Evolutionary conservation across 92 coral and sea anemone species (phyloP).

Genomic region (Isaurus tuberculatus): DNA sequence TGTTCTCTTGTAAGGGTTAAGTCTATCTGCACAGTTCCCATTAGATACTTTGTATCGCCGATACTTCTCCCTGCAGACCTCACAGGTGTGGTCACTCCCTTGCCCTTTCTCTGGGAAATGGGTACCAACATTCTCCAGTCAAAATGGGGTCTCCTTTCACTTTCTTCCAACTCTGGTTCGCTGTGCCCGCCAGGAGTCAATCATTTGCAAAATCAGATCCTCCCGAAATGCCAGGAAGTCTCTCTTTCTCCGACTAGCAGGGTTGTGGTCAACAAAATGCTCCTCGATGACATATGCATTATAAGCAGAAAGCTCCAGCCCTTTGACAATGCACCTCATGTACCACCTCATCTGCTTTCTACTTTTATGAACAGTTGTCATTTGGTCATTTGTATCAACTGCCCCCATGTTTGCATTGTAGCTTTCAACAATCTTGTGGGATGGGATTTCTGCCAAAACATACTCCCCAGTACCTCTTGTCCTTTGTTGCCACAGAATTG

Average conservation of each 20-base stretch:
- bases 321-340: constrained; percentile 48
- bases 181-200: constrained; percentile 45
- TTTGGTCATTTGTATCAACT: constrained; percentile 44
- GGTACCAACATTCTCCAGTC: constrained; percentile 49
- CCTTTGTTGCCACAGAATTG: constrained; percentile 44
- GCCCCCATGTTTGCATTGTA: constrained; percentile 60
- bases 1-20: constrained; percentile 38
- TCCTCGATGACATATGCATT: constrained; percentile 50
- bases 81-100: constrained; percentile 64
- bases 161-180: constrained; percentile 51
- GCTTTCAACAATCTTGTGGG: constrained; percentile 48
- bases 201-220: constrained; percentile 46
- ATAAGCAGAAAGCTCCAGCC: constrained; percentile 40
- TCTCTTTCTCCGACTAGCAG: constrained; percentile 30
- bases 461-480: constrained; percentile 43
- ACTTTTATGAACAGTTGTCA: constrained; percentile 48
- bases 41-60: constrained; percentile 34
- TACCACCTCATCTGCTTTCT: constrained; percentile 60
- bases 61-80: constrained; percentile 52
- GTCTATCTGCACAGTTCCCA: constrained; percentile 35
- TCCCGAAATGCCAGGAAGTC: constrained; percentile 53
- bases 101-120: constrained; percentile 55
- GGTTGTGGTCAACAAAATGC: constrained; percentile 30
- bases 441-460: constrained; percentile 29
- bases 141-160: constrained; percentile 46